These are phyloP conservation scores for Rhinoraja longicauda DNA, from an alignment of 2,797 vertebrate species.

Conservation along the genomic window DNA sequence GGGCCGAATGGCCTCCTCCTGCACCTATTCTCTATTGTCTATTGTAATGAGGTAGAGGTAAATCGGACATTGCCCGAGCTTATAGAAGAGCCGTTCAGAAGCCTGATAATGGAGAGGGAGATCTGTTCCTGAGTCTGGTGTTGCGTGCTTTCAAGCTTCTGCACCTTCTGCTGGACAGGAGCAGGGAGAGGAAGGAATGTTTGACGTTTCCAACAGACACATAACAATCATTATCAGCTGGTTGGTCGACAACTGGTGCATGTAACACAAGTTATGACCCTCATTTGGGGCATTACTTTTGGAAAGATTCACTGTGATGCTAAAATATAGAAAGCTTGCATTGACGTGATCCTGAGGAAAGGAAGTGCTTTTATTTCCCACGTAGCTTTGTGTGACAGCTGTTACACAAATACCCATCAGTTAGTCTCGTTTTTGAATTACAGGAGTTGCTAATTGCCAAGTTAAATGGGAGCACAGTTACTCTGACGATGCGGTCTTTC, in stretches of 20 bases:
- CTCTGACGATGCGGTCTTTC: background rate
- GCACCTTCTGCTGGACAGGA: no score
- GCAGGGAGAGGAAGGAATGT: no score
- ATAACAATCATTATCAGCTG: background rate
- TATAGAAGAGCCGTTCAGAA: no score
- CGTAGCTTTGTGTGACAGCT: slow-evolving; percentile 21
- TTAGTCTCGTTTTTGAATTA: slow-evolving; percentile 15
- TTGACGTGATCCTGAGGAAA: background rate
- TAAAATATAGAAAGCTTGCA: background rate
- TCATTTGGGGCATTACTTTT: background rate
- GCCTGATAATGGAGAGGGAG: no score
- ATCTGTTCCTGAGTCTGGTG: no score
- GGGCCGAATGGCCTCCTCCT: no score
- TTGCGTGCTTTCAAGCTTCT: no score
- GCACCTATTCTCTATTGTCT: no score
- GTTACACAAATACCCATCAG: slow-evolving; percentile 16
- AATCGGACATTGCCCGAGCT: no score
- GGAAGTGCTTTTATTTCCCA: background rate
- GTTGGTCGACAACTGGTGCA: background rate
- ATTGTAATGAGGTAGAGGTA: no score
- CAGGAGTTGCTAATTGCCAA: slow-evolving; percentile 16
- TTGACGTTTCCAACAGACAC: background rate
- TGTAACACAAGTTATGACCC: background rate
- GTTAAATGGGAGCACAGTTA: background rate
- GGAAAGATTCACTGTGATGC: background rate